Percentiles rank a stretch among this genome's conserved stretches.
Evolutionary conservation across 2,888 invertebrate genomes (phyloP).

Genomic region (Sialis fuliginosa): DNA sequence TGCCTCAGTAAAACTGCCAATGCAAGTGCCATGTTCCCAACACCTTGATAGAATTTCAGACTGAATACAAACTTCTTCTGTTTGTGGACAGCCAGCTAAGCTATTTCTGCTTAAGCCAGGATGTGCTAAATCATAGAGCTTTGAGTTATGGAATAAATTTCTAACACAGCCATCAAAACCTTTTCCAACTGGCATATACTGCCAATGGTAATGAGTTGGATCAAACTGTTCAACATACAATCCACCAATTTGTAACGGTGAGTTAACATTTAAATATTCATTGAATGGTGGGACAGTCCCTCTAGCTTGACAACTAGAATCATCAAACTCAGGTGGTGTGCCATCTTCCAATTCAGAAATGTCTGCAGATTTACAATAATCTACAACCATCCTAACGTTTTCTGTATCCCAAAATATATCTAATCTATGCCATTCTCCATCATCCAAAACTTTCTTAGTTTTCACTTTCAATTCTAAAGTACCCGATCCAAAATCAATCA

Average conservation of each 20-base stretch:
- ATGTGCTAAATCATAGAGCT: conserved; percentile 85
- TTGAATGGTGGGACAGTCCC: conserved; percentile 87
- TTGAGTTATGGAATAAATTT: conserved; percentile 90
- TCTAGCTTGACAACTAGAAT: conserved; percentile 74
- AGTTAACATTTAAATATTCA: conserved; percentile 89
- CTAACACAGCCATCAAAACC: conserved; percentile 93
- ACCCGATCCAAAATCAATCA: conserved; percentile 90
- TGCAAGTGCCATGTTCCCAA: conserved; percentile 89
- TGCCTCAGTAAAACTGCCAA: conserved; percentile 75
- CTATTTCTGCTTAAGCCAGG: conserved; percentile 78
- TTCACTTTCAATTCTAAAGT: conserved; percentile 72
- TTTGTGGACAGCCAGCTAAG: conserved; percentile 79
- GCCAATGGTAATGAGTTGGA: conserved; percentile 77
- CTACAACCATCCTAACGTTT: conserved; percentile 81
- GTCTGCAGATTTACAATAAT: conserved; percentile 79
- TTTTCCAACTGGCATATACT: conserved; percentile 74
- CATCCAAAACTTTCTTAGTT: conserved; percentile 73
- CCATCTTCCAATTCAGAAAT: conserved; percentile 83
- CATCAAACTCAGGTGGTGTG: conserved; percentile 74
- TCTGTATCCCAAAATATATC: conserved; percentile 94
- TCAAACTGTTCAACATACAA: conserved; percentile 79
- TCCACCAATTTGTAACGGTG: conserved; percentile 89
- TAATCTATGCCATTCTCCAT: conserved; percentile 95
- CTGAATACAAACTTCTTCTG: conserved; percentile 80
- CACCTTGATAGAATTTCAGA: conserved; percentile 73